phyloP scores from a whole-genome alignment of 2,797 vertebrate genomes.

The Anolis apletophallus region DNA sequence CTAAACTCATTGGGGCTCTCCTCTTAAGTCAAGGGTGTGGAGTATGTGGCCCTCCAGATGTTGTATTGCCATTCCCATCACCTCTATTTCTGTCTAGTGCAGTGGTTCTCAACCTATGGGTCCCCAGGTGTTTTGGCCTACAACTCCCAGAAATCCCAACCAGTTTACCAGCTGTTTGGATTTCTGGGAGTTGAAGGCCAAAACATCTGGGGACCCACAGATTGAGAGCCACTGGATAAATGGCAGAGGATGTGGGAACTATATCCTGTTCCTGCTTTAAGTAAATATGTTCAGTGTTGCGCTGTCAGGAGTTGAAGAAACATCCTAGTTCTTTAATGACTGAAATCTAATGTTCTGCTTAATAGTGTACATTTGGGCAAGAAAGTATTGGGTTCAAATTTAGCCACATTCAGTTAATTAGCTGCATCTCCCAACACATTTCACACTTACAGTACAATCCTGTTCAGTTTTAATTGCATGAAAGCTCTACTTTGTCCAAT shows the following conservation, averaged over 20 bases:
- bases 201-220: no score
- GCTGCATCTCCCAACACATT: not conserved
- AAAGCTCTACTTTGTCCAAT: not conserved
- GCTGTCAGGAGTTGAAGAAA: not conserved
- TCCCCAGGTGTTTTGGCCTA: no score
- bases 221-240: not conserved
- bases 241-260: not conserved
- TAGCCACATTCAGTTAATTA: not conserved
- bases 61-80: not conserved
- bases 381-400: not conserved
- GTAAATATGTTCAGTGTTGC: not conserved
- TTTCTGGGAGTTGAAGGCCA: no score
- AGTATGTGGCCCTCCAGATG: not conserved
- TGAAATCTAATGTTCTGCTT: not conserved
- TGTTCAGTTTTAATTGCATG: not conserved
- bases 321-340: not conserved
- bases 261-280: not conserved
- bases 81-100: not conserved
- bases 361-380: not conserved
- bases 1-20: not conserved
- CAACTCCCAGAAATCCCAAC: no score
- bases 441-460: not conserved
- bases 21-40: not conserved
- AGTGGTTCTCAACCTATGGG: no score
- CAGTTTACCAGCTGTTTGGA: no score